Percentiles rank a stretch among this genome's conserved stretches.
phyloP scores from a whole-genome alignment of 2,113 vertebrate species.

The Suncus etruscus region DNA sequence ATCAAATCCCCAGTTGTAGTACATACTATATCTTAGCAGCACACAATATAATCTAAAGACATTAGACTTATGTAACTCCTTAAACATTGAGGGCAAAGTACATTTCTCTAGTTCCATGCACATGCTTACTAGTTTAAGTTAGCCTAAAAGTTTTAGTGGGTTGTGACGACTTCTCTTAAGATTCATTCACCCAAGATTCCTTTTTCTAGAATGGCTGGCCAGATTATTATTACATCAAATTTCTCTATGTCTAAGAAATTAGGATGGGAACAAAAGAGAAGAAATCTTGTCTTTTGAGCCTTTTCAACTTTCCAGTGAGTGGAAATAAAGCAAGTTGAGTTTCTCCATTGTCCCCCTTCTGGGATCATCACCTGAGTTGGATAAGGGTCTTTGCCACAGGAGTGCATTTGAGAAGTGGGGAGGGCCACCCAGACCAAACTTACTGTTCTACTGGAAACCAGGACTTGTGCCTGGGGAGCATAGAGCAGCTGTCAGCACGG shows the following conservation, averaged over 20 bases:
- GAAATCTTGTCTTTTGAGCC: conserved; percentile 53
- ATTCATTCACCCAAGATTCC: conserved; percentile 19
- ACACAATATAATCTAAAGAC: too few relatives aligned
- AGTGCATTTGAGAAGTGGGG: neutral
- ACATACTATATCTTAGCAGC: too few relatives aligned
- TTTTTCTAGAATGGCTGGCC: conserved; percentile 73
- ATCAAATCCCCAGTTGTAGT: too few relatives aligned
- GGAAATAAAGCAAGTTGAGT: conserved; percentile 11
- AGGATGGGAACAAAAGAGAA: conserved; percentile 19
- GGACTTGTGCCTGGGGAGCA: conserved; percentile 65
- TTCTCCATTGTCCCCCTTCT: conserved; percentile 24
- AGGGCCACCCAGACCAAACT: neutral
- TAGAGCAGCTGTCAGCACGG: conserved; percentile 78
- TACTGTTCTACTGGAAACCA: conserved; percentile 50
- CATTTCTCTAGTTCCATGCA: too few relatives aligned
- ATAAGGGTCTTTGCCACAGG: neutral
- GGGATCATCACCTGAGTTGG: conserved; percentile 29
- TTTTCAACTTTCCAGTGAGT: neutral
- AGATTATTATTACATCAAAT: conserved; percentile 61
- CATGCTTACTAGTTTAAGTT: too few relatives aligned
- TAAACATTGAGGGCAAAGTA: too few relatives aligned
- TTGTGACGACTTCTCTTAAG: too few relatives aligned
- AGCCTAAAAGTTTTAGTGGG: too few relatives aligned
- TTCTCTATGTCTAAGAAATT: conserved; percentile 3
- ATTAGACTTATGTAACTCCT: too few relatives aligned